A percentile compares a stretch with the other conserved stretches of the same genome.
Conservation (phyloP, 1,140 invertebrate species). For the Pseudomyrmex cubaensis region DNA sequence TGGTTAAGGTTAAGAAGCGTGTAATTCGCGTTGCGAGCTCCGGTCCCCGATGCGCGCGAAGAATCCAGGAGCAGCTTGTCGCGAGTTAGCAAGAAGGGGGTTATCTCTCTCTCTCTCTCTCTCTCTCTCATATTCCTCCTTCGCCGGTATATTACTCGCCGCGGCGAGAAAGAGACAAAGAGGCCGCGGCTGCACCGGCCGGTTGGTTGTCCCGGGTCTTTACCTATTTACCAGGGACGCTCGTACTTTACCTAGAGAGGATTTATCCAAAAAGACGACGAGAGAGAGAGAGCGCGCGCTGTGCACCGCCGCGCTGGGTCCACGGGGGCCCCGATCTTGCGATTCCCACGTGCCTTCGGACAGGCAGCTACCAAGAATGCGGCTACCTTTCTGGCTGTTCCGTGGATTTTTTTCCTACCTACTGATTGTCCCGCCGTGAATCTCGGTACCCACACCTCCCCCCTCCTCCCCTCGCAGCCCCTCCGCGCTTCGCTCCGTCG, state of each 20-base stretch:
- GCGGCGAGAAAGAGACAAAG: constrained; percentile 46
- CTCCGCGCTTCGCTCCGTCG: constrained; percentile 56
- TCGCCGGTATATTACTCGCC: constrained; percentile 34
- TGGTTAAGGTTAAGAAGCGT: constrained; percentile 53
- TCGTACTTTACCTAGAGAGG: constrained; percentile 75
- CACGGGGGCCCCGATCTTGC: constrained; percentile 68
- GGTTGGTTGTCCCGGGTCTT: constrained; percentile 65
- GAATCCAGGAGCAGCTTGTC: constrained; percentile 59
- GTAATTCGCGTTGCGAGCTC: constrained; percentile 55
- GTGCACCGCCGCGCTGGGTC: not conserved
- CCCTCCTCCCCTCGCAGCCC: not conserved
- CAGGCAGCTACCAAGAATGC: constrained; percentile 59
- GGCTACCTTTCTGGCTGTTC: constrained; percentile 58
- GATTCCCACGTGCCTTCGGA: constrained; percentile 80
- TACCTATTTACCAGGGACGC: constrained; percentile 80
- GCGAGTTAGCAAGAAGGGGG: constrained; percentile 57
- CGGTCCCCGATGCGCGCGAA: constrained; percentile 45
- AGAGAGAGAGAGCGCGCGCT: constrained; percentile 60
- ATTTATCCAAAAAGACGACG: constrained; percentile 71
- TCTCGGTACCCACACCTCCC: constrained; percentile 34
- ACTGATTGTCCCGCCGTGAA: constrained; percentile 64
- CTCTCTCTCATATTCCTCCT: not conserved
- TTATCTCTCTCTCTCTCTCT: not conserved
- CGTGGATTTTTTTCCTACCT: constrained; percentile 59
- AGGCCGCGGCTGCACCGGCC: constrained; percentile 8